These are phyloP conservation scores for Cremastinae sp. DNA, from an alignment of 2,888 invertebrate species.

Conservation along the genomic window DNA sequence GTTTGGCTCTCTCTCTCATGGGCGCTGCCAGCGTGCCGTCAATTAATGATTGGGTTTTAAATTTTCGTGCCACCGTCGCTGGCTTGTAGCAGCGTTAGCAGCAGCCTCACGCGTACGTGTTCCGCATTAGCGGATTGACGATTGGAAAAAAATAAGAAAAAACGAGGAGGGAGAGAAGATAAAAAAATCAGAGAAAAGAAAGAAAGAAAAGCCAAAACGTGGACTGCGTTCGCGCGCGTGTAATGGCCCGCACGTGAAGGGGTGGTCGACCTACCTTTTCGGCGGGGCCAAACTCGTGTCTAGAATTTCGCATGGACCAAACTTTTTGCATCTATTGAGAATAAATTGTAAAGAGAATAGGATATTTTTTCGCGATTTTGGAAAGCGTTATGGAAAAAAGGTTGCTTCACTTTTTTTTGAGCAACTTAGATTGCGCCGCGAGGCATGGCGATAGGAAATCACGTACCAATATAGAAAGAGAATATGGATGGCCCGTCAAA, in stretches of 20 bases:
- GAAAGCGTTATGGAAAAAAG: too few relatives aligned
- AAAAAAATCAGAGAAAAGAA: not conserved
- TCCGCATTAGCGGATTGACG: constrained; percentile 52
- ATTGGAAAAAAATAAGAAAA: constrained; percentile 10
- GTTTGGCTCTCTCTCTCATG: constrained; percentile 24
- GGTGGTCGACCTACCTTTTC: constrained; percentile 1
- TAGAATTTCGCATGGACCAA: constrained; percentile 13
- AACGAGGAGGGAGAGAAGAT: constrained; percentile 1
- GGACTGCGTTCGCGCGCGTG: constrained; percentile 10
- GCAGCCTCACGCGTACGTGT: constrained; percentile 46
- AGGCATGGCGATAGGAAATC: not conserved
- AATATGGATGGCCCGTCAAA: not conserved
- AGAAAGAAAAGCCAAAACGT: constrained; percentile 9
- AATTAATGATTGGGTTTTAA: constrained; percentile 60
- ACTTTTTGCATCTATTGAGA: not conserved
- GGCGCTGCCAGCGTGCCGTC: constrained; percentile 44
- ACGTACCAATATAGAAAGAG: not conserved
- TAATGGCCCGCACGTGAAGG: constrained; percentile 29
- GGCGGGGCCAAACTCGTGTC: constrained; percentile 5
- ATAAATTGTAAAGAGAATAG: not conserved
- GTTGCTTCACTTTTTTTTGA: too few relatives aligned
- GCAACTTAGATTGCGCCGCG: not conserved
- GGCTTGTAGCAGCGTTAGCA: constrained; percentile 15
- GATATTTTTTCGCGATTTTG: not conserved
- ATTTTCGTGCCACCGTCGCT: constrained; percentile 42